phyloP scores from a whole-genome alignment of 23 tunicate genomes.

The Halocynthia roretzi region DNA sequence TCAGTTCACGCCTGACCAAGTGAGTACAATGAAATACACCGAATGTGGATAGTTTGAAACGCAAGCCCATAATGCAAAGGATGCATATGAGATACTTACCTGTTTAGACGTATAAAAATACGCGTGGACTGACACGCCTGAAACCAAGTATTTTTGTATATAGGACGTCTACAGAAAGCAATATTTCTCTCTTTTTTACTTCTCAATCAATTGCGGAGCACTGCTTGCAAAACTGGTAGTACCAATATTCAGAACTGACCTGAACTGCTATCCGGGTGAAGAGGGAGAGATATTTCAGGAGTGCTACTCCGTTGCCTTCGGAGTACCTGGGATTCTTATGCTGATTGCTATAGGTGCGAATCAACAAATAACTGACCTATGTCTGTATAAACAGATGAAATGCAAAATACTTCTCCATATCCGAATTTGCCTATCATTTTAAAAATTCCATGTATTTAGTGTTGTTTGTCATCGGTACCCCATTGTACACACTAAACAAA shows the following conservation, averaged over 20 bases:
- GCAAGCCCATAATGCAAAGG: no score
- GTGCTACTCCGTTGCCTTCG: conserved; percentile 89
- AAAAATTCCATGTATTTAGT: conserved; percentile 18
- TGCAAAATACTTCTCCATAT: neutral
- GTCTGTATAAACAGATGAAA: neutral
- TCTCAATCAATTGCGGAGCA: conserved; percentile 83
- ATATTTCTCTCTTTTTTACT: conserved; percentile 81
- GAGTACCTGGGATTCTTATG: conserved; percentile 84
- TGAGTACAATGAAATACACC: neutral
- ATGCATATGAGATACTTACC: no score
- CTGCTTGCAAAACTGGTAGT: conserved; percentile 66
- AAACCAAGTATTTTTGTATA: neutral
- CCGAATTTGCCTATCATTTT: neutral
- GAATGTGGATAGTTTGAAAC: no score
- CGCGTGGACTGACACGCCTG: no score
- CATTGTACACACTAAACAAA: conserved; percentile 27
- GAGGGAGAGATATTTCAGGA: conserved; percentile 48
- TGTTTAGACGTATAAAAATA: no score
- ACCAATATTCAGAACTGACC: conserved; percentile 84
- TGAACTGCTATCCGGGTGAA: conserved; percentile 71
- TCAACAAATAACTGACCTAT: neutral
- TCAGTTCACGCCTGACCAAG: conserved; percentile 13
- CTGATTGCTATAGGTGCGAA: conserved; percentile 57
- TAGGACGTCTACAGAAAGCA: conserved; percentile 35
- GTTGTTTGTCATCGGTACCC: conserved; percentile 45